Evolutionary conservation across 2,888 invertebrate species (phyloP), one percentile per base, ranked within the genome.

Genomic region (Dryobotodes eremita): DNA sequence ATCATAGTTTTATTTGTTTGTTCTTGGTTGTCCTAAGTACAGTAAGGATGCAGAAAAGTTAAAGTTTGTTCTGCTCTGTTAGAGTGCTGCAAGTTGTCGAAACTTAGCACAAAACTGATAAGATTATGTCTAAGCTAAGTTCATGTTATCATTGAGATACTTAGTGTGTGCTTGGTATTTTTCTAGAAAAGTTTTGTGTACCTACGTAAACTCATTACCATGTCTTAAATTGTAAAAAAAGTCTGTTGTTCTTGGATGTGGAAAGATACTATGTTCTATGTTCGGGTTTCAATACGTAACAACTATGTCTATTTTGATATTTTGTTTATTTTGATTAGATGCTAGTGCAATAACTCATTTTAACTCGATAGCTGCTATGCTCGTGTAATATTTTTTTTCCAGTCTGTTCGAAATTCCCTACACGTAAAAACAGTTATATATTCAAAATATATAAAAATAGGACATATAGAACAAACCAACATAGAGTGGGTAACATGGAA

Each of bases 321-420:
- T 72, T 86, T 89, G 88, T 89, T 89, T 89, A 82, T 89, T 86
- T 88, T 89, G 74, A 72, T 85, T 73, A 71, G 53, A 74, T 66
- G 79, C 70, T 72, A 80, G 46, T 77, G 71, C 61, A 66, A 75
- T 70, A 84, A 77, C 70, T 78, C 62, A 69, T 77, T 77, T 71
- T 75, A 75, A 76, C 50, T 77, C 42, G n/a, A 36, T 26, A 57
- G 50, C 66, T 77, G 59, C 57, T 64, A n/a, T 76, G 59, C 42
- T 61, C 7, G 26, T 57, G 50, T 26, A n/a, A 11, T n/a, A n/a
- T n/a, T n/a, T 4, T 73, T 57, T 59, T 66, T 82, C 17, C 53
- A 42, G 2, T 59, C 46, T n/a, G 13, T 61, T 80, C 36, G 11
- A 46, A 77, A 53, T 48, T 59, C 4, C 53, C 26, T 83, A 69